Evolutionary conservation across 2,797 vertebrate genomes (phyloP).

Genomic region (Telmatherina bonti): DNA sequence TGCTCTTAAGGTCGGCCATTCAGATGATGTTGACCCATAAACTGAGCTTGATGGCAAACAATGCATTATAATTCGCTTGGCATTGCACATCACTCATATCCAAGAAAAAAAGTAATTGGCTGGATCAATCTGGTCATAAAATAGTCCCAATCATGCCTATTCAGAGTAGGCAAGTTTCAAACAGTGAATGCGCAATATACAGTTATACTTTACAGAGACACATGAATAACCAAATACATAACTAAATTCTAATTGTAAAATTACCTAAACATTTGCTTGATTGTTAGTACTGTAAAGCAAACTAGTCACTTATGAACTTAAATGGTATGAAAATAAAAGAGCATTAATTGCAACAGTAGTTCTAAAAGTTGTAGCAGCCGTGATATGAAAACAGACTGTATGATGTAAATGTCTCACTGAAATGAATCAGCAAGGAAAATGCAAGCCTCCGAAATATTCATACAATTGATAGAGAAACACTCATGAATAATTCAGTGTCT

Average conservation of each 20-base stretch:
- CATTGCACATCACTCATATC: background rate
- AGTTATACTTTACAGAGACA: too few relatives aligned
- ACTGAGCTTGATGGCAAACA: background rate
- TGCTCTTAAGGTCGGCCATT: background rate
- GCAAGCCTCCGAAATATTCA: slow-evolving; percentile 15
- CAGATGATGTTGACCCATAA: background rate
- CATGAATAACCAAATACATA: too few relatives aligned
- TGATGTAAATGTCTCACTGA: slow-evolving; percentile 3
- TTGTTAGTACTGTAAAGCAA: background rate
- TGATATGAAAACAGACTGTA: background rate
- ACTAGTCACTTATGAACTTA: background rate
- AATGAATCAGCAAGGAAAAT: slow-evolving; percentile 5
- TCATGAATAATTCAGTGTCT: slow-evolving; percentile 29
- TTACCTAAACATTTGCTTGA: background rate
- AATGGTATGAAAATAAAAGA: background rate
- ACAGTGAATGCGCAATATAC: too few relatives aligned
- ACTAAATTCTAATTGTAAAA: background rate
- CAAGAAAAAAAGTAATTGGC: too few relatives aligned
- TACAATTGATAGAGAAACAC: slow-evolving; percentile 4
- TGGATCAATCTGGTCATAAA: too few relatives aligned
- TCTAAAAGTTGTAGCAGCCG: background rate
- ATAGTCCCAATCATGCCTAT: too few relatives aligned
- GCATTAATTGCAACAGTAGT: background rate
- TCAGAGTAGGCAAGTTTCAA: too few relatives aligned
- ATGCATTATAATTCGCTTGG: too few relatives aligned